These are phyloP conservation scores for Drosophila truncata DNA, from an alignment of 1,140 invertebrate genomes.

Conservation along the genomic window DNA sequence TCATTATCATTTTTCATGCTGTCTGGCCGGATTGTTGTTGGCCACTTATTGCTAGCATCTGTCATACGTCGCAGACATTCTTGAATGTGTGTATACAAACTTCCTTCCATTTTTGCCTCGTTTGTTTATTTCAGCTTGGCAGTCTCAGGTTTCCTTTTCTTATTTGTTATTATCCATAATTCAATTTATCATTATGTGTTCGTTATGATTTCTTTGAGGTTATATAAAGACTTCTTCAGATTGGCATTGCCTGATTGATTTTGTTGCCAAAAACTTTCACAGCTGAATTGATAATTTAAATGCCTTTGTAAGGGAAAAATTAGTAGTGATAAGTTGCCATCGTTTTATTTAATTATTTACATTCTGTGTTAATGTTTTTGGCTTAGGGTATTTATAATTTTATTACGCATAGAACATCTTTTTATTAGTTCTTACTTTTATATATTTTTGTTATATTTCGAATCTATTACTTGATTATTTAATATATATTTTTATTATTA, in stretches of 20 bases:
- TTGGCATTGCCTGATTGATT: conserved; percentile 16
- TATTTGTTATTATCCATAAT: conserved; percentile 45
- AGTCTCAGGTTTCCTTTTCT: conserved; percentile 42
- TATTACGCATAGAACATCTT: too few species aligned
- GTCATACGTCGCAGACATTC: conserved; percentile 15
- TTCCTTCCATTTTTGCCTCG: conserved; percentile 19
- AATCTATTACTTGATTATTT: conserved; percentile 24
- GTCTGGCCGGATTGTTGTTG: conserved; percentile 47
- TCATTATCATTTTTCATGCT: conserved; percentile 79
- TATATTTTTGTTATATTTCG: neutral
- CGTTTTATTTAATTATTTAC: neutral
- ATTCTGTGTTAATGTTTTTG: neutral
- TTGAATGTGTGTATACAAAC: conserved; percentile 38
- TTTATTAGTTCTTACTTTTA: too few species aligned
- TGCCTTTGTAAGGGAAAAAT: neutral
- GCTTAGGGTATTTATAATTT: neutral
- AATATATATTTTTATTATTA: neutral
- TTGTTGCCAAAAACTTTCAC: neutral
- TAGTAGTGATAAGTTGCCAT: neutral
- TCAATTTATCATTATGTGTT: conserved; percentile 49
- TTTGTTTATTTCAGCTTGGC: conserved; percentile 41
- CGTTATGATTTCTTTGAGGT: conserved; percentile 47
- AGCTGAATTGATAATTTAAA: conserved; percentile 7
- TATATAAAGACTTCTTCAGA: conserved; percentile 29
- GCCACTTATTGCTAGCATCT: conserved; percentile 42